These are phyloP conservation scores for Dasyprocta punctata DNA, from an alignment of 2,113 vertebrate genomes.

Conservation along the genomic window DNA sequence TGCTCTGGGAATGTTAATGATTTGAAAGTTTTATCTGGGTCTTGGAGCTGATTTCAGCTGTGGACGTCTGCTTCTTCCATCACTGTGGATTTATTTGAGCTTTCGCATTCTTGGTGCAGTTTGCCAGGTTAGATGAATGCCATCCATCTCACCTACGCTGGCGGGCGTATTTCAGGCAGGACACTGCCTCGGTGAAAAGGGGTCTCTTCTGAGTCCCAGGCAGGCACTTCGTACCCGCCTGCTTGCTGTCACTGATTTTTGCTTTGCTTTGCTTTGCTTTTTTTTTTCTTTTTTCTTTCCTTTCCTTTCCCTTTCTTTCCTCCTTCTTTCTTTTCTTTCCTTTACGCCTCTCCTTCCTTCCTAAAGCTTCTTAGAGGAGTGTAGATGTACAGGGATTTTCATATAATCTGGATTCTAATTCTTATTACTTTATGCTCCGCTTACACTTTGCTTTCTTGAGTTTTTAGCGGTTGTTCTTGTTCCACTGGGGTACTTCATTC, in stretches of 20 bases:
- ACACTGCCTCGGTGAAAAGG: not conserved
- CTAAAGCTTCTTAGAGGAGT: not conserved
- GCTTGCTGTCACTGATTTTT: accelerated
- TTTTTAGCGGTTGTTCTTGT: not conserved
- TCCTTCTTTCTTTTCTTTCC: not conserved
- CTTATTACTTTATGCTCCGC: too few species aligned
- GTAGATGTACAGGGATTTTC: not conserved
- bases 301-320: too few species aligned
- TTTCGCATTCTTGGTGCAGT: not conserved
- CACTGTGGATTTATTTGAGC: not conserved
- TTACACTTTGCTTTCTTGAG: not conserved
- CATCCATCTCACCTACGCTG: not conserved
- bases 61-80: not conserved
- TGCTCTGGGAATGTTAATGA: not conserved
- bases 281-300: too few species aligned
- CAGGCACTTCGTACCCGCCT: not conserved
- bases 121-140: not conserved
- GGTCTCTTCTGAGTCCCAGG: not conserved
- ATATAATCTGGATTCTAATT: not conserved
- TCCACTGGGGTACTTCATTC: not conserved
- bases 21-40: not conserved
- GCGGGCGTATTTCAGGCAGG: not conserved
- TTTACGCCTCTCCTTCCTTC: not conserved
- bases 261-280: too few species aligned
- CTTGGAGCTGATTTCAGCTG: not conserved